These are phyloP conservation scores for Arrhamphus sclerolepis DNA, from an alignment of 2,797 vertebrate species.

Conservation along the genomic window DNA sequence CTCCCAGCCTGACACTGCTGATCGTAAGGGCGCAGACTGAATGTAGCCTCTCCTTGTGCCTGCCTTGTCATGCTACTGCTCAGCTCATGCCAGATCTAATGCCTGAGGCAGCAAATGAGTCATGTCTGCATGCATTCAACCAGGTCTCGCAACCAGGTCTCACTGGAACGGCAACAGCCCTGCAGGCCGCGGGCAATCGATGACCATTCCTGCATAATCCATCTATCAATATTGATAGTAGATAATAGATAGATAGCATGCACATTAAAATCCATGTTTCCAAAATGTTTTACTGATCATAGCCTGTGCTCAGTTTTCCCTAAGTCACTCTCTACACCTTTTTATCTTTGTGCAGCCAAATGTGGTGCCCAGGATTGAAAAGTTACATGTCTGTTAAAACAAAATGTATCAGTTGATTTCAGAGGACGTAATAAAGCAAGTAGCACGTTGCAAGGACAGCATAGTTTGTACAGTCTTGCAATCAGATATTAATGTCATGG, in stretches of 20 bases:
- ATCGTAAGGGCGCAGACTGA: slow-evolving; percentile 36
- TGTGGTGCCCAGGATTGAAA: slow-evolving; percentile 6
- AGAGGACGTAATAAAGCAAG: slow-evolving; percentile 18
- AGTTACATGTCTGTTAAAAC: slow-evolving; percentile 10
- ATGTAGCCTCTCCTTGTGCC: slow-evolving; percentile 33
- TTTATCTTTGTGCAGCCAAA: too few species aligned
- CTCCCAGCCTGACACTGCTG: slow-evolving; percentile 18
- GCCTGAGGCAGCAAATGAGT: slow-evolving; percentile 69
- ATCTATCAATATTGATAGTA: slow-evolving; percentile 64
- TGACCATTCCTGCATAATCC: slow-evolving; percentile 54
- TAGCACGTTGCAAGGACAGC: background rate
- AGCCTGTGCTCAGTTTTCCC: slow-evolving; percentile 10
- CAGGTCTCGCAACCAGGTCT: slow-evolving; percentile 61
- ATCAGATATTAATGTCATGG: too few species aligned
- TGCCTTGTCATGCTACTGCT: slow-evolving; percentile 53
- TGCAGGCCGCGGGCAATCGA: slow-evolving; percentile 51
- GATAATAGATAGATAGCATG: slow-evolving; percentile 33
- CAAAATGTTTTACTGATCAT: slow-evolving; percentile 45
- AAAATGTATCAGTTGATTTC: slow-evolving; percentile 3
- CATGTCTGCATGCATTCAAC: slow-evolving; percentile 60
- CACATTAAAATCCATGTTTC: slow-evolving; percentile 64
- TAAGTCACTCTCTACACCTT: slow-evolving; percentile 13
- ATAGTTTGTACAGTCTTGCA: background rate
- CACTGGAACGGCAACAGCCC: slow-evolving; percentile 31
- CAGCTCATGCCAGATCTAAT: slow-evolving; percentile 51